phyloP scores from a whole-genome alignment of 2,888 invertebrate genomes.

The Acholoe squamosa region DNA sequence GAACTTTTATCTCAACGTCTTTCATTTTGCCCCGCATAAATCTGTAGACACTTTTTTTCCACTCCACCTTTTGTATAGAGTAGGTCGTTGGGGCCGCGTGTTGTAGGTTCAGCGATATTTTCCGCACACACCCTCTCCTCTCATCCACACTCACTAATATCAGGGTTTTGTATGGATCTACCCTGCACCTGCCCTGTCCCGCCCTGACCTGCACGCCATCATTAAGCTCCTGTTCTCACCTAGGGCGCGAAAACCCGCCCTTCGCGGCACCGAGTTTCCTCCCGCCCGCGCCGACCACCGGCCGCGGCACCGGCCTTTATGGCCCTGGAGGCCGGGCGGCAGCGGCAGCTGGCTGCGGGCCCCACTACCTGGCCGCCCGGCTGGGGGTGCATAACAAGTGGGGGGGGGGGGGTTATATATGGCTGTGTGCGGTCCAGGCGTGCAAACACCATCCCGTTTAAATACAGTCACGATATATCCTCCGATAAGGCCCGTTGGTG shows the following conservation, averaged over 20 bases:
- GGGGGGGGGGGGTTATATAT: not conserved
- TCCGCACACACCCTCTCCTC: not conserved
- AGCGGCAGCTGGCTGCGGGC: not conserved
- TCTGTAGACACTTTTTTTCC: too few species aligned
- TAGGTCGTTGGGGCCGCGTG: too few species aligned
- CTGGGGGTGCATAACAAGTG: not conserved
- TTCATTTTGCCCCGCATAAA: too few species aligned
- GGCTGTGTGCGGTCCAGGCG: not conserved
- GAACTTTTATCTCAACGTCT: too few species aligned
- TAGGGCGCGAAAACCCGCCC: not conserved
- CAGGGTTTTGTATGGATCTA: too few species aligned
- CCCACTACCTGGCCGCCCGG: not conserved
- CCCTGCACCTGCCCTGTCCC: not conserved
- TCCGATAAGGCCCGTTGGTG: not conserved
- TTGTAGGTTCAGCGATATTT: not conserved
- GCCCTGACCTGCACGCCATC: slow-evolving; percentile 12
- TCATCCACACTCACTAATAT: not conserved
- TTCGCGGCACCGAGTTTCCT: not conserved
- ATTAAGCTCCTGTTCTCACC: slow-evolving; percentile 7
- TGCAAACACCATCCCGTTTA: slow-evolving; percentile 7
- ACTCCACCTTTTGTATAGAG: too few species aligned
- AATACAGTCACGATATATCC: slow-evolving; percentile 23
- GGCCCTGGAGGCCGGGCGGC: slow-evolving; percentile 7
- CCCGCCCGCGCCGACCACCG: not conserved
- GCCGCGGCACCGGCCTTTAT: slow-evolving; percentile 1